These are phyloP conservation scores for Thaumatotibia leucotreta DNA, from an alignment of 1,140 invertebrate species.

Conservation along the genomic window DNA sequence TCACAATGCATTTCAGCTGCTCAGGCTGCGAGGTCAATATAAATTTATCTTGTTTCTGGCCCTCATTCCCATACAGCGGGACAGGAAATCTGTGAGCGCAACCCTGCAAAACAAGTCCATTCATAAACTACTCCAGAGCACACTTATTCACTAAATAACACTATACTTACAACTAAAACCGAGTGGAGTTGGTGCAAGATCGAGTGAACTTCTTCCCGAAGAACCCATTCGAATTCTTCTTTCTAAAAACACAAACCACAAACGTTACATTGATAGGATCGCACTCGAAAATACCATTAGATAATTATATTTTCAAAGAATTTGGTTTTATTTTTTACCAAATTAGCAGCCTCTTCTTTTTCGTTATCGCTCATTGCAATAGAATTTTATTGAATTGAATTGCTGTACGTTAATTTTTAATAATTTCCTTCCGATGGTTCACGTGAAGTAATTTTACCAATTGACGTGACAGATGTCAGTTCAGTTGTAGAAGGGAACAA, in stretches of 20 bases:
- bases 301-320: slow-evolving; percentile 23
- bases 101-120: slow-evolving; percentile 78
- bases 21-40: slow-evolving; percentile 89
- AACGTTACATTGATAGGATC: slow-evolving; percentile 14
- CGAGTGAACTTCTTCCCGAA: slow-evolving; percentile 92
- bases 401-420: background rate
- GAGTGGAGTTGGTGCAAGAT: slow-evolving; percentile 89
- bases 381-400: slow-evolving; percentile 17
- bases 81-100: slow-evolving; percentile 91
- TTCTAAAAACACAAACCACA: slow-evolving; percentile 80
- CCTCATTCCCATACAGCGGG: slow-evolving; percentile 88
- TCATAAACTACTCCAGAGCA: slow-evolving; percentile 14
- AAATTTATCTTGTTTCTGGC: slow-evolving; percentile 93
- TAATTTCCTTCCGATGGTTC: slow-evolving; percentile 1
- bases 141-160: background rate
- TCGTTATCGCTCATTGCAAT: slow-evolving; percentile 87
- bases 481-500: background rate
- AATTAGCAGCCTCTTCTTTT: slow-evolving; percentile 89
- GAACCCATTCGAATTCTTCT: slow-evolving; percentile 95
- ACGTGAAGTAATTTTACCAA: slow-evolving; percentile 5
- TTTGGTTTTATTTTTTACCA: slow-evolving; percentile 78
- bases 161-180: slow-evolving; percentile 85
- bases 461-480: background rate
- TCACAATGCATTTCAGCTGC: slow-evolving; percentile 93
- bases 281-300: slow-evolving; percentile 21